Percentiles rank a stretch among this genome's conserved stretches.
Conservation (phyloP, 2,113 vertebrate species). For the Cyanistes caeruleus region DNA sequence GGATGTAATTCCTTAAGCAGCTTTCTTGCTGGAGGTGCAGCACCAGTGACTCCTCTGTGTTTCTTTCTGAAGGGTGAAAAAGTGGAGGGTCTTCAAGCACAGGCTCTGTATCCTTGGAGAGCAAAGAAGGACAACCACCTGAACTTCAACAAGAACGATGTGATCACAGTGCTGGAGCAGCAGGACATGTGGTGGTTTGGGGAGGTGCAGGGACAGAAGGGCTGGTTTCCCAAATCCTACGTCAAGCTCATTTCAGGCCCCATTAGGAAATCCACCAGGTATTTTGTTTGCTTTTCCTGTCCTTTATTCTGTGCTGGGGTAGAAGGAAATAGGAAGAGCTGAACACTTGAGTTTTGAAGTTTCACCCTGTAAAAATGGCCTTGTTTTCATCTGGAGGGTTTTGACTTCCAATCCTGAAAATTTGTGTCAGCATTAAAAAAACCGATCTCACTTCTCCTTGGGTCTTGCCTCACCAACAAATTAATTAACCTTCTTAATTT, state of each 20-base stretch:
- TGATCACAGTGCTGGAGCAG: slow-evolving; percentile 96
- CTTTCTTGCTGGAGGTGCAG: background rate
- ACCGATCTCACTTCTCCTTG: background rate
- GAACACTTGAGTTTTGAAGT: background rate
- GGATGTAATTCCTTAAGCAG: background rate
- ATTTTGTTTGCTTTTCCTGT: slow-evolving; percentile 31
- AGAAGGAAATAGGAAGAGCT: background rate
- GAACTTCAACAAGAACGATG: slow-evolving; percentile 97
- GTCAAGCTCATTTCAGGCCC: slow-evolving; percentile 97
- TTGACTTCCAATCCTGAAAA: background rate
- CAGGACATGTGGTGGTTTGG: slow-evolving; percentile 99
- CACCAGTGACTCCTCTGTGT: background rate
- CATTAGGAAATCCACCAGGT: slow-evolving; percentile 87
- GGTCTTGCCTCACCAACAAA: background rate
- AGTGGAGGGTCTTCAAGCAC: slow-evolving; percentile 95
- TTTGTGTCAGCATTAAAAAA: background rate
- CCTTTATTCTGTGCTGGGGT: background rate
- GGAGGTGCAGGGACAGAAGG: slow-evolving; percentile 96
- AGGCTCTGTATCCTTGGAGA: slow-evolving; percentile 97
- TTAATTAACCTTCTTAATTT: background rate
- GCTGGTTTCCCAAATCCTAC: slow-evolving; percentile 99
- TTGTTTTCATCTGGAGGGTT: background rate
- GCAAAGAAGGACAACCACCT: slow-evolving; percentile 99
- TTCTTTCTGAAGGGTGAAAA: slow-evolving; percentile 86
- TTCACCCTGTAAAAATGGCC: background rate